A percentile compares a stretch with the other conserved stretches of the same genome.
Conservation (phyloP, 2,113 vertebrate species). For the Marmota monax region DNA sequence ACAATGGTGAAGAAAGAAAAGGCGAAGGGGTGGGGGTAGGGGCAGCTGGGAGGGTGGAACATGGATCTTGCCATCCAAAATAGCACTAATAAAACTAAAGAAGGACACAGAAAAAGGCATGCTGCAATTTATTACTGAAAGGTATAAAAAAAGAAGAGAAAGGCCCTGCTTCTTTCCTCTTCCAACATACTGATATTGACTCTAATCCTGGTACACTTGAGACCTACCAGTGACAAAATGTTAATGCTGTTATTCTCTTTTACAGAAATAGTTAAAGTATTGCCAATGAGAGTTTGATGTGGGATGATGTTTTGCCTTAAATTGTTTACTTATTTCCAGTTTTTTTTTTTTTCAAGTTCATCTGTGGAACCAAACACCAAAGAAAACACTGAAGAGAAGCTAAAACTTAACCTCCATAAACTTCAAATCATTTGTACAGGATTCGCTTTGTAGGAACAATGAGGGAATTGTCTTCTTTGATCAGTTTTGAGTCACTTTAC, state of each 20-base stretch:
- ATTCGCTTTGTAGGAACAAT: neutral
- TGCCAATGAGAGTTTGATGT: neutral
- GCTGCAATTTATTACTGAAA: slow-evolving; percentile 33
- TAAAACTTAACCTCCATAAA: neutral
- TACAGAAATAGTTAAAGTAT: slow-evolving; percentile 15
- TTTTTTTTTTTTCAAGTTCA: neutral
- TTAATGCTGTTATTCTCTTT: neutral
- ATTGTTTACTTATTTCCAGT: neutral
- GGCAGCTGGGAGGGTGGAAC: neutral
- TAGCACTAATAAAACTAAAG: slow-evolving; percentile 57
- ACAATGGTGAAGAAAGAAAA: slow-evolving; percentile 80
- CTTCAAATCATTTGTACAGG: neutral
- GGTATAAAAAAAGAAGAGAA: neutral
- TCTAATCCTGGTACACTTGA: slow-evolving; percentile 2
- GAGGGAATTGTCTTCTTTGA: neutral
- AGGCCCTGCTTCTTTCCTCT: neutral
- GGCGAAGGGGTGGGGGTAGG: neutral
- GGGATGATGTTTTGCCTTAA: neutral
- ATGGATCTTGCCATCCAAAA: slow-evolving; percentile 66
- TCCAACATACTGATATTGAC: neutral
- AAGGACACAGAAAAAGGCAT: slow-evolving; percentile 37
- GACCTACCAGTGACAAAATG: neutral
- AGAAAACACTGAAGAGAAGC: neutral
- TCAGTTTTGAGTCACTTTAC: neutral
- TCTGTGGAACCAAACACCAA: neutral